Conservation (phyloP, 2,888 invertebrate genomes). For the Amblyteles armatorius region DNA sequence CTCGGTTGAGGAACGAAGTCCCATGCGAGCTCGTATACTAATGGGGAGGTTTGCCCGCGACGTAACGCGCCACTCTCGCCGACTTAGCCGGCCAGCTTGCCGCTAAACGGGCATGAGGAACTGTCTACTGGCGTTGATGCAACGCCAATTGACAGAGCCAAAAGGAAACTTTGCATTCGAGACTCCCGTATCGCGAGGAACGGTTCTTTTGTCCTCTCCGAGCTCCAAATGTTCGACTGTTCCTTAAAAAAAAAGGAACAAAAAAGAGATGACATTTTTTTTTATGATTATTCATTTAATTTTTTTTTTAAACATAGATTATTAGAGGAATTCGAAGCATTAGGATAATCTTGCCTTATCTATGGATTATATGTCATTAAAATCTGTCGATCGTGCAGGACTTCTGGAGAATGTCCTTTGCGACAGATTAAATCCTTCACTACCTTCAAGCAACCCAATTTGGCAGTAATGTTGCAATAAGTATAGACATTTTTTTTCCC, state of each 20-base stretch:
- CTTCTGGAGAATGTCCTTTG: neutral
- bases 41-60: conserved; percentile 40
- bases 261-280: no score
- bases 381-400: no score
- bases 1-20: conserved; percentile 15
- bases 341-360: no score
- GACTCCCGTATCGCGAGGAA: neutral
- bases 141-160: conserved; percentile 65
- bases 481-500: neutral
- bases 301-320: no score
- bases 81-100: conserved; percentile 45
- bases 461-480: neutral
- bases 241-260: no score
- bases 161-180: conserved; percentile 54
- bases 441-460: neutral
- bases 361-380: no score
- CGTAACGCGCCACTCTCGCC: conserved; percentile 59
- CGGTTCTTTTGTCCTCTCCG: neutral
- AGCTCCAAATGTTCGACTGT: no score
- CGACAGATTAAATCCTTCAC: neutral
- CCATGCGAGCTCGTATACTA: conserved; percentile 40
- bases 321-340: no score
- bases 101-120: conserved; percentile 56
- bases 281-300: no score
- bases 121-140: conserved; percentile 60